Conservation (phyloP, 2,888 invertebrate species). For the Syritta pipiens region DNA sequence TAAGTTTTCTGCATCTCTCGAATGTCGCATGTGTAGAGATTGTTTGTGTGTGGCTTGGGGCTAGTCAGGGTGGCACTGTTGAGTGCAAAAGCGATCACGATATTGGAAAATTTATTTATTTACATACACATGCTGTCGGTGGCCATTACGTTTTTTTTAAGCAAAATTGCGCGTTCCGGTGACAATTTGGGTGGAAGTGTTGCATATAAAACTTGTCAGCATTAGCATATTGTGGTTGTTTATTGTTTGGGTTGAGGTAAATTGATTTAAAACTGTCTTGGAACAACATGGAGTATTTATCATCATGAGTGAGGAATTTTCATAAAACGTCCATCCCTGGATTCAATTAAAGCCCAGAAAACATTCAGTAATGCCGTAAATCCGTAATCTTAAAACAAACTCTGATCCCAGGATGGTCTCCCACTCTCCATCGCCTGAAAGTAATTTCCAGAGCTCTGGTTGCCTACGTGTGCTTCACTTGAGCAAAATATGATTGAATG, state of each 20-base stretch:
- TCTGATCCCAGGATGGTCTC: neutral
- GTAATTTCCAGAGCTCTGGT: conserved; percentile 5
- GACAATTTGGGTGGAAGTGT: conserved; percentile 44
- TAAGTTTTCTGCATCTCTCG: neutral
- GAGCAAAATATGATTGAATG: conserved; percentile 42
- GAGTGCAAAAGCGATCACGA: conserved; percentile 59
- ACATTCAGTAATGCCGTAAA: neutral
- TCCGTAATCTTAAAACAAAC: conserved; percentile 5
- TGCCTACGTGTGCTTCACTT: neutral
- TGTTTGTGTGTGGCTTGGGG: too few relatives aligned
- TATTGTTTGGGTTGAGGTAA: too few relatives aligned
- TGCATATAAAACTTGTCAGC: conserved; percentile 39
- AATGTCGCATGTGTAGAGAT: neutral
- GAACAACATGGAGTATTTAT: too few relatives aligned
- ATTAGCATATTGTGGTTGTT: conserved; percentile 56
- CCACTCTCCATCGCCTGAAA: conserved; percentile 8
- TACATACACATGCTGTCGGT: conserved; percentile 24
- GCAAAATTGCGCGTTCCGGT: conserved; percentile 38
- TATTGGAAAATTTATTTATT: conserved; percentile 56
- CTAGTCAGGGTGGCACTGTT: too few relatives aligned
- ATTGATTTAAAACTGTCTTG: too few relatives aligned
- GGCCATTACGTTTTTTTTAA: conserved; percentile 25
- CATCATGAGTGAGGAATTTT: too few relatives aligned
- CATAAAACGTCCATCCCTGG: too few relatives aligned
- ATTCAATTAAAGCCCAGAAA: neutral